phyloP scores from a whole-genome alignment of 2,888 invertebrate species.

The Ashinkailepas kermadecensis region DNA sequence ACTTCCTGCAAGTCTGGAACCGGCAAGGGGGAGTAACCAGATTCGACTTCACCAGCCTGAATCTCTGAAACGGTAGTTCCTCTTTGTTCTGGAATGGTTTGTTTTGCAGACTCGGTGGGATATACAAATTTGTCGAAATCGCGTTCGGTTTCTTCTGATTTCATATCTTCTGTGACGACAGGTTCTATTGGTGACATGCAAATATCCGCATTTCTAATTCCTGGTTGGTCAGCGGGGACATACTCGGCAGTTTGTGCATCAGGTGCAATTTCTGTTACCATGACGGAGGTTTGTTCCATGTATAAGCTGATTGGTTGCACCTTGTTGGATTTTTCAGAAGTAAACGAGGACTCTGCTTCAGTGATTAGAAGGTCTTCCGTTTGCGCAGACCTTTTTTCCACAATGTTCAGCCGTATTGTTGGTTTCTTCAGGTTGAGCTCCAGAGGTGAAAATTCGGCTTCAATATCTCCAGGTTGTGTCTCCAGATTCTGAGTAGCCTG shows the following conservation, averaged over 20 bases:
- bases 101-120: background rate
- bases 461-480: background rate
- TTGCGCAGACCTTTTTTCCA: background rate
- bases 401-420: background rate
- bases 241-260: background rate
- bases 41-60: background rate
- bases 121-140: background rate
- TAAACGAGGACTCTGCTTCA: background rate
- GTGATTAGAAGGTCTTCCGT: background rate
- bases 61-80: background rate
- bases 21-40: background rate
- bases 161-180: background rate
- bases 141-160: background rate
- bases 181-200: background rate
- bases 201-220: background rate
- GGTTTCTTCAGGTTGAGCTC: background rate
- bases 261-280: background rate
- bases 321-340: background rate
- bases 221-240: background rate
- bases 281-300: background rate
- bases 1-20: background rate
- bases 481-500: background rate
- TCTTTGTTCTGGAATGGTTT: background rate
- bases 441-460: background rate
- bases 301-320: background rate